Conservation (phyloP, 1,140 invertebrate species). For the Scaptomyza pallida region DNA sequence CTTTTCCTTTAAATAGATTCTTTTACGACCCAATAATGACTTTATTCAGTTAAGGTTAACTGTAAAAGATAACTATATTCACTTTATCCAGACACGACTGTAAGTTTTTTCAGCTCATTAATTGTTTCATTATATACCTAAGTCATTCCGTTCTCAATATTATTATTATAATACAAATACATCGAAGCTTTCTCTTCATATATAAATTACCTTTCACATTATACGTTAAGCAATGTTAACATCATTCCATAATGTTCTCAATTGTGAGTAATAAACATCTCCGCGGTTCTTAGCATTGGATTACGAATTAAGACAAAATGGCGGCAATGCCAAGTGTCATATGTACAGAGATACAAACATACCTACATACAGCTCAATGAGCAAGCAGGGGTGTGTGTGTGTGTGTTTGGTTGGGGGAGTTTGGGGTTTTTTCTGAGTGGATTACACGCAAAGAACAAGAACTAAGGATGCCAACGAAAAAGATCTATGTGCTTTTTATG, state of each 20-base stretch:
- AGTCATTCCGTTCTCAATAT: too few relatives aligned
- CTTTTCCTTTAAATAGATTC: too few relatives aligned
- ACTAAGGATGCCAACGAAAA: constrained; percentile 42
- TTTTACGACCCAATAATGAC: too few relatives aligned
- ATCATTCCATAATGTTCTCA: not conserved
- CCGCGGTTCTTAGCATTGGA: constrained; percentile 12
- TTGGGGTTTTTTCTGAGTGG: constrained; percentile 53
- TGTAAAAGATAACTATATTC: too few relatives aligned
- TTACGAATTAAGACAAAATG: constrained; percentile 41
- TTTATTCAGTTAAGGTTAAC: too few relatives aligned
- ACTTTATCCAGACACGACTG: too few relatives aligned
- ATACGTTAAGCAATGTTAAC: not conserved
- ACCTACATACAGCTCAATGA: too few relatives aligned
- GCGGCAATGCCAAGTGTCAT: constrained; percentile 52
- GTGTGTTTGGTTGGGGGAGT: not conserved
- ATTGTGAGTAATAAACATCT: constrained; percentile 38
- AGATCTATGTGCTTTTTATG: constrained; percentile 70
- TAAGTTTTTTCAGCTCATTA: too few relatives aligned
- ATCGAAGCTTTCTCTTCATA: too few relatives aligned
- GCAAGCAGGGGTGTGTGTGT: not conserved
- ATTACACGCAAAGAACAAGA: constrained; percentile 71
- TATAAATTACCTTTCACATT: too few relatives aligned
- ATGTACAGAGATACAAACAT: not conserved
- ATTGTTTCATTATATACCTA: too few relatives aligned
- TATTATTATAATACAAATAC: too few relatives aligned